Conservation (phyloP, 1,140 invertebrate genomes). For the Zaprionus ornatus region DNA sequence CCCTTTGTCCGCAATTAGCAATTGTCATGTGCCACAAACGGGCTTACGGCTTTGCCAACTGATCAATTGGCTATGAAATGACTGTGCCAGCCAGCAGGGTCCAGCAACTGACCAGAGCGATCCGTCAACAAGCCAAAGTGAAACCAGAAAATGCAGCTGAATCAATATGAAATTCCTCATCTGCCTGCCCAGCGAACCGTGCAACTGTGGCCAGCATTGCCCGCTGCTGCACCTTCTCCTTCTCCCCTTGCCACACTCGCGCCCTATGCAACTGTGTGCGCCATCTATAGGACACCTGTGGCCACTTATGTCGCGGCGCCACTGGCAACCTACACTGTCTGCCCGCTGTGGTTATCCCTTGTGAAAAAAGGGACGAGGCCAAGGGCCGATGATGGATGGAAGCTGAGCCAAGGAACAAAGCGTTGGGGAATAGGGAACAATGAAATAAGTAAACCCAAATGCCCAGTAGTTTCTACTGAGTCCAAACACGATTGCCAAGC, state of each 20-base stretch:
- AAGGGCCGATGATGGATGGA: background rate
- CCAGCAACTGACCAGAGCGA: background rate
- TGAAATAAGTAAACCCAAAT: background rate
- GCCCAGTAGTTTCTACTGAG: background rate
- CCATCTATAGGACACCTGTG: slow-evolving; percentile 19
- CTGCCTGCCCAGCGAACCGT: background rate
- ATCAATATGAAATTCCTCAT: slow-evolving; percentile 42
- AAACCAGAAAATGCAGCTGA: slow-evolving; percentile 1
- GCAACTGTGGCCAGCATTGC: background rate
- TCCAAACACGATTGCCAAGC: background rate
- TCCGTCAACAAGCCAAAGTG: slow-evolving; percentile 21
- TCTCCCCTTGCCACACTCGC: background rate
- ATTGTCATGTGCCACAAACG: slow-evolving; percentile 24
- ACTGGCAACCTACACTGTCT: background rate
- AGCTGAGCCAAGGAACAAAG: slow-evolving; percentile 1
- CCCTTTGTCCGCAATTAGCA: slow-evolving; percentile 9
- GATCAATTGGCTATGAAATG: slow-evolving; percentile 16
- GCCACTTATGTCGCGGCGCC: slow-evolving; percentile 9
- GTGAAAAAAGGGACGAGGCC: slow-evolving; percentile 20
- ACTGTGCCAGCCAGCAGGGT: background rate
- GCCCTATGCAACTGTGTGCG: slow-evolving; percentile 6
- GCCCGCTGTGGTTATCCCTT: slow-evolving; percentile 8
- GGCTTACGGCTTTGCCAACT: slow-evolving; percentile 3
- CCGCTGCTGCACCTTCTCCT: background rate
- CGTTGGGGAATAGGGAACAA: background rate